Base-by-base conservation (phyloP, 2,113 vertebrate species). In the Apeltes quadracus region DNA sequence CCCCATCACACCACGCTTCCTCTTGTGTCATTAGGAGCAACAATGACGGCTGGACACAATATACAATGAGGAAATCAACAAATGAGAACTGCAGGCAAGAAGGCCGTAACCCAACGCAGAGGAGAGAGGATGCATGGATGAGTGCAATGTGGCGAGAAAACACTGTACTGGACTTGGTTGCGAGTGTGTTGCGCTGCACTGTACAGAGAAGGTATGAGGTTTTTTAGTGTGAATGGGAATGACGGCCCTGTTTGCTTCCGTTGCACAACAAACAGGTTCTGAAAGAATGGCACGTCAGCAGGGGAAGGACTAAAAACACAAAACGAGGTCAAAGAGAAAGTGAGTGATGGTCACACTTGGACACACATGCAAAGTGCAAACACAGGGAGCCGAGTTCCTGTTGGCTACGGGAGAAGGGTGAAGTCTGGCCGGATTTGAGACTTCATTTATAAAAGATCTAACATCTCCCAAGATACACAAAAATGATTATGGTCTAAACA, bases 21-120 rank as follows among this genome's bases (percentile, higher is more conserved):
- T 84, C 78, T 66, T 66, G 56, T 80, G 78, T 73, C 84, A 71
- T 73, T 59, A 56, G 7, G 59, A 69, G 76, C 75, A 76, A 76
- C 73, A 83, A 69, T 70, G 78, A 88, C 83, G 86, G 87, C 77
- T 54, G 76, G 58, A 87, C 75, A 84, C 70, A 61, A 66, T 80
- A 73, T 69, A 36, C 74, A 23, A 20, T 68, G 83, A 84, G 69
- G 64, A 76, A 58, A 80, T 75, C 73, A 74, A 74, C 75, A 76
- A 67, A 67, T 16, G 73, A 81, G 75, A 83, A 69, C 32, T 54
- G 44, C 44, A 64, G 59, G 62, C 44, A 20, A 76, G 75, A 67
- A n/a, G 71, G 48, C 32, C 69, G 54, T 46, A 57, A 70, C 46
- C 41, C 15, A 15, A 25, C 34, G 36, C 51, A 50, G 61, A 69